phyloP scores from a whole-genome alignment of 1,140 invertebrate genomes.

The Dolichoris vasculosae region DNA sequence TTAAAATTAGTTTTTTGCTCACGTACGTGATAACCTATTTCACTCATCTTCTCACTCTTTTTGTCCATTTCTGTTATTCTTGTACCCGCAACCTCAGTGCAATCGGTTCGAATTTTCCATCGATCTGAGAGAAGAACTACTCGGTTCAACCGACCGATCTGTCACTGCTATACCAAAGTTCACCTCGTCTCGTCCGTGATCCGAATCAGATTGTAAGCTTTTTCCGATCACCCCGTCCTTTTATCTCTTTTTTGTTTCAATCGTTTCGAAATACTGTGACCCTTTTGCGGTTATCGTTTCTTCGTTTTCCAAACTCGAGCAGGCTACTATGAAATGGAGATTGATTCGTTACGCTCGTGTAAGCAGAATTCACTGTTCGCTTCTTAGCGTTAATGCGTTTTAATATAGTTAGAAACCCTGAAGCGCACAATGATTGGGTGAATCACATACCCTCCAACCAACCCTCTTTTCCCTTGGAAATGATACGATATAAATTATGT shows the following conservation, averaged over 20 bases:
- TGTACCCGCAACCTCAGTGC: constrained; percentile 23
- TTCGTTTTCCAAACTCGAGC: background rate
- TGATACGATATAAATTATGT: constrained; percentile 46
- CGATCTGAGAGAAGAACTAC: constrained; percentile 30
- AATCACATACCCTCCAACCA: background rate
- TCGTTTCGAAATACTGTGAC: background rate
- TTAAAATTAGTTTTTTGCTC: background rate
- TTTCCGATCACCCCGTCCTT: background rate
- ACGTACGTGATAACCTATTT: constrained; percentile 23
- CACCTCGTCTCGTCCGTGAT: constrained; percentile 10
- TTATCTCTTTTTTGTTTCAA: background rate
- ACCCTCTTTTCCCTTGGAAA: constrained; percentile 6
- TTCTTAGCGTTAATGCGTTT: constrained; percentile 18
- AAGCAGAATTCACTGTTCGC: background rate
- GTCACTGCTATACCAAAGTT: constrained; percentile 16
- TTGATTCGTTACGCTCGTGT: constrained; percentile 30
- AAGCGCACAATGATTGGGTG: too few species aligned
- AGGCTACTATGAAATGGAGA: constrained; percentile 17
- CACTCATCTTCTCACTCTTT: background rate
- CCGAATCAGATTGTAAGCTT: constrained; percentile 30
- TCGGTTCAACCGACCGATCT: constrained; percentile 13
- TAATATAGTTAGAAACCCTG: constrained; percentile 18
- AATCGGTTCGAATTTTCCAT: constrained; percentile 45
- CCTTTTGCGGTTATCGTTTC: constrained; percentile 25
- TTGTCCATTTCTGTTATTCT: background rate